Percentiles rank a stretch among this genome's conserved stretches.
Conservation (phyloP, 2,888 invertebrate species). For the Gisinianus flammeolus region DNA sequence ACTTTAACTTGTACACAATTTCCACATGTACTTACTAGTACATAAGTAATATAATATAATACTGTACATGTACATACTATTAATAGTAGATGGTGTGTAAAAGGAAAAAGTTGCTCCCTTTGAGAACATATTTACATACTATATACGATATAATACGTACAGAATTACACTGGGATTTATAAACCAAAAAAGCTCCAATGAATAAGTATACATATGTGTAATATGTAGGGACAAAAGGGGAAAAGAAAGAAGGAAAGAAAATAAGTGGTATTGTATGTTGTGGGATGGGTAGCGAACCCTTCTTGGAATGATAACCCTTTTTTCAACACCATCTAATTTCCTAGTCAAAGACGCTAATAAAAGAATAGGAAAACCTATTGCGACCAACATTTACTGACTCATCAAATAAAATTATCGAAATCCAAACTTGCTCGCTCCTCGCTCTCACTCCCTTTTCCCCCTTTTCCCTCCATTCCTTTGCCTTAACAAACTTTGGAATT, state of each 20-base stretch:
- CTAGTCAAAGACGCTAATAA: conserved; percentile 43
- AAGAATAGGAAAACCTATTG: conserved; percentile 31
- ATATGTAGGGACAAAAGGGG: not conserved
- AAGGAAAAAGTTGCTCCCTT: too few species aligned
- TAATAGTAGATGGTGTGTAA: too few species aligned
- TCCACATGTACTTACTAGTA: too few species aligned
- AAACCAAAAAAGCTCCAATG: too few species aligned
- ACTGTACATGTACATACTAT: too few species aligned
- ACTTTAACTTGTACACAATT: too few species aligned
- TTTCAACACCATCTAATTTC: conserved; percentile 41
- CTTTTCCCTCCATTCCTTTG: not conserved
- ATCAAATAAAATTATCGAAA: conserved; percentile 38
- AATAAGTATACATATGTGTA: not conserved
- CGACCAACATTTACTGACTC: conserved; percentile 38
- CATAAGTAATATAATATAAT: too few species aligned
- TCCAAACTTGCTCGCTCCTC: not conserved
- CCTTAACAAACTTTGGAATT: not conserved
- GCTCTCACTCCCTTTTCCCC: not conserved
- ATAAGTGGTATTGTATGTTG: too few species aligned
- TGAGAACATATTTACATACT: too few species aligned
- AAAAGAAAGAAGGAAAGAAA: not conserved
- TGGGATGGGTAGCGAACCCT: not conserved
- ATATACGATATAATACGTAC: too few species aligned
- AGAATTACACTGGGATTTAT: too few species aligned
- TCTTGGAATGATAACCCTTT: conserved; percentile 41